These are phyloP conservation scores for Diarsia mendica DNA, from an alignment of 2,888 invertebrate species.

Conservation along the genomic window DNA sequence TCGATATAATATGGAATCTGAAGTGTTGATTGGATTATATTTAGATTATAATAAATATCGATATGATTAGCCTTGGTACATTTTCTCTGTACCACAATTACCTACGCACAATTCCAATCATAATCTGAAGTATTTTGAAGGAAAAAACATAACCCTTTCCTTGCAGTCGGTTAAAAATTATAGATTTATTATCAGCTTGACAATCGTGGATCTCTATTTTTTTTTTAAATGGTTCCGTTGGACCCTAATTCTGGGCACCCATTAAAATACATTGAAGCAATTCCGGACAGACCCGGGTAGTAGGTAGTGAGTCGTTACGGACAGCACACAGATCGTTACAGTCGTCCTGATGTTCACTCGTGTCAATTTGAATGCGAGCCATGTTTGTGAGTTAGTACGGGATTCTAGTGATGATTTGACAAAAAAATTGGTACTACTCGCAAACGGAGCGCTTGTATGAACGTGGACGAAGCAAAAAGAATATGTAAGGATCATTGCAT, in stretches of 20 bases:
- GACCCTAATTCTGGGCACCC: constrained; percentile 32
- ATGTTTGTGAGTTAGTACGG: constrained; percentile 21
- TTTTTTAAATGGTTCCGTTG: constrained; percentile 12
- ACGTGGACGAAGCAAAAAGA: not conserved
- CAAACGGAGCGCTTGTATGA: not conserved
- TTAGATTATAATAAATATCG: not conserved
- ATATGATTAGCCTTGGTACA: not conserved
- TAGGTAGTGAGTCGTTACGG: constrained; percentile 50
- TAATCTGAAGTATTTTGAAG: not conserved
- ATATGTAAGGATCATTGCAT: not conserved
- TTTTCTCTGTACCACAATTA: not conserved
- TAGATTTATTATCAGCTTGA: not conserved
- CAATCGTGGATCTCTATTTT: not conserved
- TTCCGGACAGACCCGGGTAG: constrained; percentile 31
- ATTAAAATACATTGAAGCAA: constrained; percentile 55
- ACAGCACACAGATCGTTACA: constrained; percentile 33
- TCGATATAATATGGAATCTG: not conserved
- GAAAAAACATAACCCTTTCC: too few relatives aligned
- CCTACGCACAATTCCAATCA: not conserved
- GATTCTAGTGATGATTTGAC: constrained; percentile 1
- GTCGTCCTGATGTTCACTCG: constrained; percentile 27
- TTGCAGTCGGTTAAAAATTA: too few relatives aligned
- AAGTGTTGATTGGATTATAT: not conserved
- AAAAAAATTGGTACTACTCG: not conserved
- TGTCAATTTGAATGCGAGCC: constrained; percentile 30